These are phyloP conservation scores for Xylocampa areola DNA, from an alignment of 2,888 invertebrate genomes.

Conservation along the genomic window DNA sequence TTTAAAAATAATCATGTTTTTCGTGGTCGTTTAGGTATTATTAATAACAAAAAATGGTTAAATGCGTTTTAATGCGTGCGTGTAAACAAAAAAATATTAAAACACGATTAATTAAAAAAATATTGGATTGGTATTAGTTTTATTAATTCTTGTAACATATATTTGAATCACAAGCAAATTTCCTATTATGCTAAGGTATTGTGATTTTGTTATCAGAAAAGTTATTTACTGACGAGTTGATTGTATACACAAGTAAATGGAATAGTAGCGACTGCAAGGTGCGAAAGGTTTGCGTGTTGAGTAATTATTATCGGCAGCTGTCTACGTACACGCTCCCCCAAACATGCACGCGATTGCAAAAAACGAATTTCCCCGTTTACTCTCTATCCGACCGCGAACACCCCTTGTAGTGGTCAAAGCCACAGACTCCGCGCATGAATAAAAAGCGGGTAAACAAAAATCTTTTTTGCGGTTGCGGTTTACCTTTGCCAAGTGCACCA, in stretches of 20 bases:
- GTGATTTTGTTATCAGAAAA: conserved; percentile 37
- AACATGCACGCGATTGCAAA: conserved; percentile 80
- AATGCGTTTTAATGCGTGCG: no score
- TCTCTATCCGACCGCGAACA: conserved; percentile 74
- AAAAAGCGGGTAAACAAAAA: conserved; percentile 84
- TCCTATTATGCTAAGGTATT: conserved; percentile 6
- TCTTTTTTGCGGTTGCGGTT: conserved; percentile 87
- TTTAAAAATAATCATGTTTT: no score
- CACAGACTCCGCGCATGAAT: conserved; percentile 80
- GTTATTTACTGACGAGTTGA: conserved; percentile 58
- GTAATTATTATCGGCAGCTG: conserved; percentile 87
- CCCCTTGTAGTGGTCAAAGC: conserved; percentile 77
- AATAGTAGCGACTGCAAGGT: conserved; percentile 80
- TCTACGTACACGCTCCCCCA: conserved; percentile 79
- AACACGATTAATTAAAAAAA: no score
- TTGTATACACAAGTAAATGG: conserved; percentile 59
- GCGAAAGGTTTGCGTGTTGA: conserved; percentile 86
- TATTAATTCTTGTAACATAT: no score
- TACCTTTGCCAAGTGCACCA: conserved; percentile 84
- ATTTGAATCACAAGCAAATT: no score
- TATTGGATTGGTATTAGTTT: no score
- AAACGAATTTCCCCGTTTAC: conserved; percentile 74
- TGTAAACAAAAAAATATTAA: no score
- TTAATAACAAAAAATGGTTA: no score
- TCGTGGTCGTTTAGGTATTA: no score